Evolutionary conservation across 2,113 vertebrate species (phyloP).

Genomic region (Ceyx cyanopectus): DNA sequence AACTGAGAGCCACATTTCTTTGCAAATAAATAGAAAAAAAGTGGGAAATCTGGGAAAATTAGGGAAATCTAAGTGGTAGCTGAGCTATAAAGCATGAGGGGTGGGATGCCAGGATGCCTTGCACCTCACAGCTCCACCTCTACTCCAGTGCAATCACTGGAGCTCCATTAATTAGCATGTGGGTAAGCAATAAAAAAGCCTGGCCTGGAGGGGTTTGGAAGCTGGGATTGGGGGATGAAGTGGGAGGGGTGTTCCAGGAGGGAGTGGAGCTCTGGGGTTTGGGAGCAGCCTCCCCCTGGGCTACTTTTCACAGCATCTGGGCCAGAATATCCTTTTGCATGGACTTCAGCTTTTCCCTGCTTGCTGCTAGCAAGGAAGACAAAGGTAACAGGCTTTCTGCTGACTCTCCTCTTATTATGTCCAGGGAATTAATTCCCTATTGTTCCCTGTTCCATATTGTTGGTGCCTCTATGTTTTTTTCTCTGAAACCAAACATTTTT

Average conservation of each 20-base stretch:
- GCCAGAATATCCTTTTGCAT: not conserved
- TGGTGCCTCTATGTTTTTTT: not conserved
- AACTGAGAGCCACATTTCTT: not conserved
- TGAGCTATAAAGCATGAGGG: not conserved
- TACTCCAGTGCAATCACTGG: rapidly evolving
- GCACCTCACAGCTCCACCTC: not conserved
- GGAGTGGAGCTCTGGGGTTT: not conserved
- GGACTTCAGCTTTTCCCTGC: not conserved
- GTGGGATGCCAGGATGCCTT: not conserved
- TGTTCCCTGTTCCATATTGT: not conserved
- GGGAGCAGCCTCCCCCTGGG: not conserved
- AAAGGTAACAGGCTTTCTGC: not conserved
- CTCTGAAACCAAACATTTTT: not conserved
- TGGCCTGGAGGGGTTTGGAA: not conserved
- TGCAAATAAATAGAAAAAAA: rapidly evolving
- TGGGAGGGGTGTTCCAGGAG: not conserved
- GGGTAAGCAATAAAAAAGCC: not conserved
- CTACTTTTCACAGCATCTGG: not conserved
- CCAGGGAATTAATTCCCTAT: not conserved
- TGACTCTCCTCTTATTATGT: not conserved
- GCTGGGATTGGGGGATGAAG: not conserved
- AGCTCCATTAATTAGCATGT: not conserved
- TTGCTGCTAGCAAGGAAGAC: not conserved
- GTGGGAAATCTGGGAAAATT: not conserved
- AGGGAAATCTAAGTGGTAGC: not conserved